Base-by-base conservation (phyloP, 1,140 invertebrate species). In the Meloidogyne exigua region DNA sequence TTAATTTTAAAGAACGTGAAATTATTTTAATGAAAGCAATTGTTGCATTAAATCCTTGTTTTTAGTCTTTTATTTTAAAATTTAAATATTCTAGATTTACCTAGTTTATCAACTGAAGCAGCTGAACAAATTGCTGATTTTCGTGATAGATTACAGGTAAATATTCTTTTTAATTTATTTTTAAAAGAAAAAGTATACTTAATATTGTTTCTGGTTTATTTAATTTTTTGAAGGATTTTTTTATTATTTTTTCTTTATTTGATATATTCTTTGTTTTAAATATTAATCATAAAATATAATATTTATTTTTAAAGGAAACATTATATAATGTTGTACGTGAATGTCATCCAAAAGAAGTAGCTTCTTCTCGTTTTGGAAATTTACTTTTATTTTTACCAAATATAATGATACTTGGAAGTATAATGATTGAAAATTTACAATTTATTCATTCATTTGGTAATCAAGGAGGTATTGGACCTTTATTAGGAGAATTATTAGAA, bases 1-100 rank as follows among this genome's bases (percentile, higher is more conserved):
- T 86, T 77, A 85, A 87, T 69, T 77, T 86, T 42, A 88, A 84
- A 77, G 85, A 86, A n/a, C 85, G 88, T 64, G 85, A 86, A 75
- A 73, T 82, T 18, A 76, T 82, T n/a, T 68, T 88, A 13, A 77
- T 86, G 73, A 88, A 88, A 72, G 86, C 85, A 7, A 86, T 86
- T 44, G 79, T 88, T 23, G 75, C 81, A 11, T 72, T 86, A 21
- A 86, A 86, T 78, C 85, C 86, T 44, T 80, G 83, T 84, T 72
- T 68, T 57, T 57, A 0, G 21, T 9, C 21, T 44, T 44, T 44
- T 44, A 25, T 25, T 13, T n/a, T 57, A 18, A 18, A 49, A 18
- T 49, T 49, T 18, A 18, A 15, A 57, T 57, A n/a, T 57, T 79
- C 64, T 26, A 84, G 84, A 86, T 68, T 64, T 86, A 18, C 84